Base-by-base conservation (phyloP, 2,888 invertebrate genomes). In the Megamerina dolium region DNA sequence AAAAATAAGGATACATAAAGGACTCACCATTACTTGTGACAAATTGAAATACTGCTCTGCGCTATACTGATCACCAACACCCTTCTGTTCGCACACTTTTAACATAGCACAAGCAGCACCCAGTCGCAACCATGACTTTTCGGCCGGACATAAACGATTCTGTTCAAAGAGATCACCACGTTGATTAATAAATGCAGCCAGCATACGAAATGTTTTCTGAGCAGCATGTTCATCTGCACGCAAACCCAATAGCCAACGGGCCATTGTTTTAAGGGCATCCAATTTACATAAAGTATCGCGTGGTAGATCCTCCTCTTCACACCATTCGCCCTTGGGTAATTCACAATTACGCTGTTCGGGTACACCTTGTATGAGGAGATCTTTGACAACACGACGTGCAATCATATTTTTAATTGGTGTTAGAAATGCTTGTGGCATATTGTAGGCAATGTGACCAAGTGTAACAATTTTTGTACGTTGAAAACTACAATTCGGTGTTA, bases 1-100 rank as follows among this genome's bases (percentile, higher is more conserved):
- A 19, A 12, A 14, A 6, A 20, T 3, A 29, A 5, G 10, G n/a
- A 21, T 36, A n/a, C 17, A n/a, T n/a, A 33, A 10, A 30, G 3
- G 5, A 30, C 86, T 85, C 61, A 87, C 84, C 82, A 96, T 90
- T 45, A 96, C 78, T 60, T 87, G 84, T 2, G 95, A 91, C 23
- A 96, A 75, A 64, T 90, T 89, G 66, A 92, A 94, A 75, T 92
- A 96, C 75, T 96, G 95, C 58, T 93, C 92, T 1, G 89, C 86
- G 3, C 87, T 90, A 66, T 90, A 91, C 69, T 94, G 90, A 70
- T 95, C 94, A 1, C 93, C 91, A 41, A 93, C 96, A 37, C 90
- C 90, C 64, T 92, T 92, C 70, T 96, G 95, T 63, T 96, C 94
- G 72, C 93, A 94, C 37, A 97, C 87, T 75, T 95, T 96, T 39